phyloP scores from a whole-genome alignment of 92 coral and sea anemone species.

The Porites cylindrica region DNA sequence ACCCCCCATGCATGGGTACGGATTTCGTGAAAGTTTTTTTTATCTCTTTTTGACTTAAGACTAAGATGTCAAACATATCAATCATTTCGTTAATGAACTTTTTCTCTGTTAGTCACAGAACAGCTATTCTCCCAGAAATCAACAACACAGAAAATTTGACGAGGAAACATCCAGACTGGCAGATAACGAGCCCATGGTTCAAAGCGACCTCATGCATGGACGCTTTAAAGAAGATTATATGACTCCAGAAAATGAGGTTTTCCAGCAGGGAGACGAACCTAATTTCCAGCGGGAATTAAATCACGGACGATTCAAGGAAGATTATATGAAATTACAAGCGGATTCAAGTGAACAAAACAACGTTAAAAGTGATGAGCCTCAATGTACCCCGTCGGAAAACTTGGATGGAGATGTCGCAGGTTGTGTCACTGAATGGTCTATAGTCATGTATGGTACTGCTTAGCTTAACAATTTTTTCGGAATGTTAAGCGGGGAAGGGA shows the following conservation, averaged over 20 bases:
- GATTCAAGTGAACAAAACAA: slow-evolving; percentile 5
- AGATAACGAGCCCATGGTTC: slow-evolving; percentile 31
- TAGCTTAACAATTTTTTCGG: background rate
- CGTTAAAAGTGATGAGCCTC: slow-evolving; percentile 31
- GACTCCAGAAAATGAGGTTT: slow-evolving; percentile 28
- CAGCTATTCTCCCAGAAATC: background rate
- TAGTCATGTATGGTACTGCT: slow-evolving; percentile 60
- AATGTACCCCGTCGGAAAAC: slow-evolving; percentile 9
- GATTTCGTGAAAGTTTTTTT: no score
- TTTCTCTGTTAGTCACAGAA: slow-evolving; percentile 15
- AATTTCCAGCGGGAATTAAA: slow-evolving; percentile 48
- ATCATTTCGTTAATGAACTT: background rate
- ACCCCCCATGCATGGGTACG: no score
- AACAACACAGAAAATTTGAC: slow-evolving; percentile 1
- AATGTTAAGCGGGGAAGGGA: background rate
- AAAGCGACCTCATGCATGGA: slow-evolving; percentile 66
- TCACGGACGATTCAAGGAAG: slow-evolving; percentile 81
- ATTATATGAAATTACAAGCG: slow-evolving; percentile 63
- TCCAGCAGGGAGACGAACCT: slow-evolving; percentile 6
- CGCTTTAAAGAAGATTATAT: slow-evolving; percentile 77
- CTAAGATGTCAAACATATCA: background rate
- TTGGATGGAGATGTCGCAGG: slow-evolving; percentile 43
- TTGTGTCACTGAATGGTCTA: slow-evolving; percentile 44
- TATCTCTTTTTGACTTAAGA: no score
- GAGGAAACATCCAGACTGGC: slow-evolving; percentile 8